Conservation (phyloP, 2,797 vertebrate genomes). For the Dicrostonyx torquatus region DNA sequence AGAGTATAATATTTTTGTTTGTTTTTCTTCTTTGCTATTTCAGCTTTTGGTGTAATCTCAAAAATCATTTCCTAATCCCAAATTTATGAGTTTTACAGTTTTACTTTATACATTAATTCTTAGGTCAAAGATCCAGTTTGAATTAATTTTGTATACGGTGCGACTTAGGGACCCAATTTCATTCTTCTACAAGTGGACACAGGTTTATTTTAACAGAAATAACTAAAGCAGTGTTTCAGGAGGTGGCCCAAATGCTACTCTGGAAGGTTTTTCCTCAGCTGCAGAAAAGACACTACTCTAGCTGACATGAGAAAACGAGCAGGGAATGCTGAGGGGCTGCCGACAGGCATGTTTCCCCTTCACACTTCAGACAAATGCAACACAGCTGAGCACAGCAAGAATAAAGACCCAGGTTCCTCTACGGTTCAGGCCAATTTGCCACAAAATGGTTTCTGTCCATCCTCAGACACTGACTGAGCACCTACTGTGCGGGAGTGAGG, state of each 20-base stretch:
- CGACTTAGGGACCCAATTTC: neutral
- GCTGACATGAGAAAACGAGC: neutral
- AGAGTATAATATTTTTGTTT: neutral
- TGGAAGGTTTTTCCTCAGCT: neutral
- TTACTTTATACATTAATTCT: conserved; percentile 11
- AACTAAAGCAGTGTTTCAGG: neutral
- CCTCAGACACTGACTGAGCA: neutral
- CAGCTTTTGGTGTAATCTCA: neutral
- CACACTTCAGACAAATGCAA: conserved; percentile 4
- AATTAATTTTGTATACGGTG: neutral
- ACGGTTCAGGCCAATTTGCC: neutral
- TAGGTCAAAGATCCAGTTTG: neutral
- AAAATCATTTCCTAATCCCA: neutral
- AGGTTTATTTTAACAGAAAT: neutral
- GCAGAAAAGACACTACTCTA: neutral
- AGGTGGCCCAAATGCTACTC: neutral
- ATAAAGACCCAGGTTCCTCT: neutral
- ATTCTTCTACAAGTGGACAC: neutral
- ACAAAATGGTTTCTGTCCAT: neutral
- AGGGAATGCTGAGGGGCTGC: neutral
- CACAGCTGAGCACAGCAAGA: neutral
- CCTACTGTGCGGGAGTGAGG: neutral
- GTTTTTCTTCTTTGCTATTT: neutral
- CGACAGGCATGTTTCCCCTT: conserved; percentile 35
- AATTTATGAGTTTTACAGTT: neutral